Evolutionary conservation across 2,113 vertebrate species (phyloP).

Genomic region (Vulpes ferrilata): DNA sequence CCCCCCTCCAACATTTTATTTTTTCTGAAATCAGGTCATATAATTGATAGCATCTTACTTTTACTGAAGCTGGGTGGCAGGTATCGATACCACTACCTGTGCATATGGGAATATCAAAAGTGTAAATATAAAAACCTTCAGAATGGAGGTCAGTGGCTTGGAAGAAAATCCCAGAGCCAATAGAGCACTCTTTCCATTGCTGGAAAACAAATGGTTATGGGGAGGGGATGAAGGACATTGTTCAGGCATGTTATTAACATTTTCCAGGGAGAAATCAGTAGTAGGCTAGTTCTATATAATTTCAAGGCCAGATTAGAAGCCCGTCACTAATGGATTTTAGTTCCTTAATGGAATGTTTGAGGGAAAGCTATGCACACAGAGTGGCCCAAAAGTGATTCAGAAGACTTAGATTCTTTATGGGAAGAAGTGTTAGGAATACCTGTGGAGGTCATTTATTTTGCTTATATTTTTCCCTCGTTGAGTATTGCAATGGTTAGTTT

Average conservation of each 20-base stretch:
- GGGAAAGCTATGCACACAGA: neutral
- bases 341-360: slow-evolving; percentile 3
- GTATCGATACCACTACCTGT: neutral
- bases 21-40: slow-evolving; percentile 32
- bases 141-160: neutral
- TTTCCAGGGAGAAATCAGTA: neutral
- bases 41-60: neutral
- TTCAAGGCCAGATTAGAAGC: neutral
- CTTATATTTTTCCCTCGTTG: neutral
- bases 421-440: slow-evolving; percentile 25
- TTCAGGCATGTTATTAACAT: neutral
- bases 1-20: neutral
- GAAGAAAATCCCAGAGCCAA: neutral
- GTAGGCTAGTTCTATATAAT: neutral
- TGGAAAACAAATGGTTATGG: neutral
- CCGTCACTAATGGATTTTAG: neutral
- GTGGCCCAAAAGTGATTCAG: neutral
- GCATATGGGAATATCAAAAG: neutral
- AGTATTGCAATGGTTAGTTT: neutral
- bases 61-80: neutral
- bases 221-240: neutral
- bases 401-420: slow-evolving; percentile 36
- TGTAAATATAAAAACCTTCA: neutral
- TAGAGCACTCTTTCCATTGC: neutral
- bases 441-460: neutral